Percentiles rank a stretch among this genome's conserved stretches.
Evolutionary conservation across 2,113 vertebrate species (phyloP).

Genomic region (Macheiramphus alcinus): DNA sequence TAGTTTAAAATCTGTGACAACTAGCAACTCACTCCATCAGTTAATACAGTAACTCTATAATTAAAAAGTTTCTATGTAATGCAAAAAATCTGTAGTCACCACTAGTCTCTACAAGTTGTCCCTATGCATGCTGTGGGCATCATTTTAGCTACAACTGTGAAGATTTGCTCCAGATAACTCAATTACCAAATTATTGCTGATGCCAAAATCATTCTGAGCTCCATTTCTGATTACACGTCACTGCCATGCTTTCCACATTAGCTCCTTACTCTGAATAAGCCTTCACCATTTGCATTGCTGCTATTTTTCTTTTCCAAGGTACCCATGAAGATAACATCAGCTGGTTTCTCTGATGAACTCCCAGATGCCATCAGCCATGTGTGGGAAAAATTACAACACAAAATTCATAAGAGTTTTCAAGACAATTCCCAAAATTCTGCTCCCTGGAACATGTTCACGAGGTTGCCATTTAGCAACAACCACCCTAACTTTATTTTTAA

Average conservation of each 20-base stretch:
- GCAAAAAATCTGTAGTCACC: background rate
- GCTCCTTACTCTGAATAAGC: background rate
- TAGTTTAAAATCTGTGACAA: background rate
- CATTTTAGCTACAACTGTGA: background rate
- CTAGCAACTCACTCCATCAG: background rate
- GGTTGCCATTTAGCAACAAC: background rate
- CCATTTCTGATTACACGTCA: background rate
- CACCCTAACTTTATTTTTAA: background rate
- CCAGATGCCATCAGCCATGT: background rate
- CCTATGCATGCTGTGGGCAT: rapidly evolving
- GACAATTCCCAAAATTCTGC: background rate
- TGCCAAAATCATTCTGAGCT: background rate
- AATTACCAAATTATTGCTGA: background rate
- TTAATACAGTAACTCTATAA: background rate
- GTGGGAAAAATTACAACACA: background rate
- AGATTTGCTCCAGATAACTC: background rate
- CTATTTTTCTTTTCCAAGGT: background rate
- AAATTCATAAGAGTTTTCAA: background rate
- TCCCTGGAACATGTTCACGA: background rate
- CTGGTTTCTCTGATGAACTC: background rate
- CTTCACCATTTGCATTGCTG: background rate
- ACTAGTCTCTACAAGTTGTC: background rate
- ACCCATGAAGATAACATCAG: background rate
- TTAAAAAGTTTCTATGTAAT: background rate
- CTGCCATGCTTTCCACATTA: background rate